Conservation (phyloP, 2,797 vertebrate species). For the Muraenolepis orangiensis region DNA sequence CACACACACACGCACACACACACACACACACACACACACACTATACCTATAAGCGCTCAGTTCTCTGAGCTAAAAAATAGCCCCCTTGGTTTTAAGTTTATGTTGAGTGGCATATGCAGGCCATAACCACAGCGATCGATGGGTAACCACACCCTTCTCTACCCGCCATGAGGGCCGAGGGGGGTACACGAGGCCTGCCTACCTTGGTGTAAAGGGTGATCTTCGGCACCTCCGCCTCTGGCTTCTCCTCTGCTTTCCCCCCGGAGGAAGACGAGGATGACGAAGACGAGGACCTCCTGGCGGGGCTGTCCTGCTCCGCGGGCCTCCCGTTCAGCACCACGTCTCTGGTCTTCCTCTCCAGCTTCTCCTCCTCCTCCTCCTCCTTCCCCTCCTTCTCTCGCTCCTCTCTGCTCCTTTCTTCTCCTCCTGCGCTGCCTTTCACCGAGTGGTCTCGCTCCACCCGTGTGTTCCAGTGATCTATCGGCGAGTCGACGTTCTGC, state of each 20-base stretch:
- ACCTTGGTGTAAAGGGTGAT: constrained; percentile 55
- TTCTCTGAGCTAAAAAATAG: not conserved
- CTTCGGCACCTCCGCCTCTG: not conserved
- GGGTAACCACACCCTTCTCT: no score
- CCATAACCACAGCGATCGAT: not conserved
- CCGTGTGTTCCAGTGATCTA: not conserved
- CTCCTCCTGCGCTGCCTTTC: not conserved
- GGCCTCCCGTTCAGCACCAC: constrained; percentile 14
- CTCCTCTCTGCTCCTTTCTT: not conserved
- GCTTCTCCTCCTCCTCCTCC: not conserved
- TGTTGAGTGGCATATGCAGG: not conserved
- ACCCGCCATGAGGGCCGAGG: no score
- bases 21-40: not conserved
- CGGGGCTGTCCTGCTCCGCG: not conserved
- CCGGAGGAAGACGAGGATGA: constrained; percentile 44
- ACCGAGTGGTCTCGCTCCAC: not conserved
- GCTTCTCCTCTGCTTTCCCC: not conserved
- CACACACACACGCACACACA: not conserved
- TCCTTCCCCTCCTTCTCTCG: not conserved
- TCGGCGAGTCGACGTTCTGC: not conserved
- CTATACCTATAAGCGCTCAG: not conserved
- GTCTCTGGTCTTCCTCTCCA: not conserved
- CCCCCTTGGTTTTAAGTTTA: not conserved
- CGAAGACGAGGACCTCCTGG: constrained; percentile 15
- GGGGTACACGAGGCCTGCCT: constrained; percentile 14